phyloP scores from a whole-genome alignment of 2,797 vertebrate genomes.

The Schizopygopsis malacanthus region DNA sequence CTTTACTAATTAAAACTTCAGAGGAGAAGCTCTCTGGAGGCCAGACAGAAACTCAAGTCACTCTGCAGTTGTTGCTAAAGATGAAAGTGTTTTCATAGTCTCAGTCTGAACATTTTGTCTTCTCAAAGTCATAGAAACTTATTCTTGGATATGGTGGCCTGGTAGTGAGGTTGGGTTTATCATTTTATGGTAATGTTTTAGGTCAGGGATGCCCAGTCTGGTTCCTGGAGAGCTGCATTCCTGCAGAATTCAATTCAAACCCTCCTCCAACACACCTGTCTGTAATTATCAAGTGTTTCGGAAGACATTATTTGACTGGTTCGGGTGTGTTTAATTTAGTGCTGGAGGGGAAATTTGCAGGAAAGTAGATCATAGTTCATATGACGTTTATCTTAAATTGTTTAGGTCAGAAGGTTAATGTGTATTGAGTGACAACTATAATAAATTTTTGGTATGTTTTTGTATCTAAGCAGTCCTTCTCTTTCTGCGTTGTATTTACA shows the following conservation, averaged over 20 bases:
- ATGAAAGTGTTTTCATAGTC: conserved; percentile 17
- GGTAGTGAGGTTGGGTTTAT: not conserved
- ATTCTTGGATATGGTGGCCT: not conserved
- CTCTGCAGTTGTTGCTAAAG: conserved; percentile 46
- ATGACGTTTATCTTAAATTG: not conserved
- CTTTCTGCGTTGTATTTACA: not conserved
- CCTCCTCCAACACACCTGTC: not conserved
- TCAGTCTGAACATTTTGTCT: not conserved
- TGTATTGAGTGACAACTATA: not conserved
- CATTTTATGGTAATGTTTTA: not conserved
- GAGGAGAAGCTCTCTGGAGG: conserved; percentile 45
- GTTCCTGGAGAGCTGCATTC: not conserved
- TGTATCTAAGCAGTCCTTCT: not conserved
- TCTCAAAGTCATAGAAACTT: conserved; percentile 8
- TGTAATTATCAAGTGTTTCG: not conserved
- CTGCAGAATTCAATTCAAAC: not conserved
- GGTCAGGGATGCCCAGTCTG: not conserved
- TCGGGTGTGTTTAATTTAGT: not conserved
- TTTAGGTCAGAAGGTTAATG: not conserved
- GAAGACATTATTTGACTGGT: not conserved
- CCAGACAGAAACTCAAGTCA: conserved; percentile 37
- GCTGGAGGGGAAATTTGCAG: not conserved
- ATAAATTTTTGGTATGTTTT: not conserved
- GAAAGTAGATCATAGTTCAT: not conserved
- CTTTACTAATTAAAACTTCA: conserved; percentile 65